Base-by-base conservation (phyloP, 1,140 invertebrate species). In the Drosophila oshimai region DNA sequence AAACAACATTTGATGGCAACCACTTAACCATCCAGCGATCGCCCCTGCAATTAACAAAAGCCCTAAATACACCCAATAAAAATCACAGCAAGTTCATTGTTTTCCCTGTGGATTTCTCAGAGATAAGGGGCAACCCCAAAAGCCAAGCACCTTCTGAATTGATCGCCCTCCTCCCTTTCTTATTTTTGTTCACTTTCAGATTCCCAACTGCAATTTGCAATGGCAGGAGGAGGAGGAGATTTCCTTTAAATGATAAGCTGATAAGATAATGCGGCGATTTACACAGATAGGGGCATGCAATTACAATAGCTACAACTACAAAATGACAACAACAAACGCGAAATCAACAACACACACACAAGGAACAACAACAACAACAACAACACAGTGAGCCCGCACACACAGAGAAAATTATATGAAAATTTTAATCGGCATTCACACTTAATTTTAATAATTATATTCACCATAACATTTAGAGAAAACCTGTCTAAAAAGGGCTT, bases 401-500 rank as follows among this genome's bases (percentile, higher is more conserved):
- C 44, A 22, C 31, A 45, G 22, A 13, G 33, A 28, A n/a, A 20
- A 51, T 26, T 9, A 18, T 4, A 22, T 24, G 18, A 24, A 34
- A n/a, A 26, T 7, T 33, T 33, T 18, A 55, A 18, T 18, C 13
- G 24, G 37, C 28, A 46, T 17, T 24, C 7, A 5, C 12, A 15
- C 18, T 10, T 9, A 29, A 57, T 20, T 15, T 33, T 37, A 44
- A 22, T 20, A 72, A 76, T 58, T 65, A 71, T 33, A 80, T 71
- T 65, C 65, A 80, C 76, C 76, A 74, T 79, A 75, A 80, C 76
- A 70, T 50, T 79, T 64, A 74, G 70, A 31, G 26, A 28, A 50
- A 64, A 70, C 67, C 49, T 18, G 65, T 68, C 61, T 20, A 1
- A 3, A 18, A 39, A 51, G 24, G 20, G 15, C 51, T 13, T 18